Base-by-base conservation (phyloP, 2,113 vertebrate species). In the Mus pahari region DNA sequence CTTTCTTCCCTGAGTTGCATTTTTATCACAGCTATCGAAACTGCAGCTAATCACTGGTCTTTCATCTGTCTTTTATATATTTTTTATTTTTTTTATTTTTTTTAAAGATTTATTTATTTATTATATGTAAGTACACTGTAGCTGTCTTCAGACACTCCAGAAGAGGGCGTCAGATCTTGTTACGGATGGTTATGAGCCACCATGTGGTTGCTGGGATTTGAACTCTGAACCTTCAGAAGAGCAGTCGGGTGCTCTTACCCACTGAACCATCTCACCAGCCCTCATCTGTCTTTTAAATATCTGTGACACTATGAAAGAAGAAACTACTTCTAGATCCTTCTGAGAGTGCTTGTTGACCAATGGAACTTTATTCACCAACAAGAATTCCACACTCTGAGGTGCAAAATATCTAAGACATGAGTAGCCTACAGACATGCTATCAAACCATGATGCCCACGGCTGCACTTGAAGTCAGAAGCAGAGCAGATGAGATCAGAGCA, bases 31-130 rank as follows among this genome's bases (percentile, higher is more conserved):
- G 53, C 53, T 58, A 7, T 58, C 2, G 7, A 26, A 81, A 81
- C 6, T 1, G 0, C 16, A 60, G 60, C 58, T 31, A 45, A 64
- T 0, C 8, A 17, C 0, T n/a, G 5, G 60, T 53, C 45, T 79
- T 93, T 86, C 45, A 84, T 86, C 33, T 74, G 88, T 12, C 53
- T 97, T 86, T 79, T 71, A 86, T 88, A 62, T 71, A 73, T 87
- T n/a, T n/a, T n/a, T n/a, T n/a, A n/a, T n/a, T n/a, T n/a, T n/a
- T n/a, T n/a, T n/a, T n/a, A n/a, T n/a, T n/a, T n/a, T n/a, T n/a
- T n/a, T n/a, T n/a, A n/a, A n/a, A n/a, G n/a, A n/a, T n/a, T n/a
- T n/a, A n/a, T n/a, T n/a, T n/a, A n/a, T n/a, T n/a, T n/a, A n/a
- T n/a, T n/a, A n/a, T n/a, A n/a, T n/a, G n/a, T n/a, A n/a, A n/a